Evolutionary conservation across 2,888 invertebrate species (phyloP), one percentile per base, ranked within the genome.

Genomic region (Phaedon cochleariae): DNA sequence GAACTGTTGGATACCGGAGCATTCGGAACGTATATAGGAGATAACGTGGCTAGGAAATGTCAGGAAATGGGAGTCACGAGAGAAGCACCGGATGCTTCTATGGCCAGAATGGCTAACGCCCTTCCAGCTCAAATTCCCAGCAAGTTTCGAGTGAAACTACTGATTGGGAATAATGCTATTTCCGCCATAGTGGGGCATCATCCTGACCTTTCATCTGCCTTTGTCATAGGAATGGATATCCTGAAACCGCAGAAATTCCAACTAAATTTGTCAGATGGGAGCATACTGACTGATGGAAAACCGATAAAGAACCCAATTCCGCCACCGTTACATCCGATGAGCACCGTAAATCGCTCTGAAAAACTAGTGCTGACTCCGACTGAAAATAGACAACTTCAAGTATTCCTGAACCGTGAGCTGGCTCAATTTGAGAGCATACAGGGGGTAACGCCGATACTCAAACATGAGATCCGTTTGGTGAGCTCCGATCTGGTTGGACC

Each of bases 401-500:
- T 10, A 15, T 52, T 52, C 15, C 15, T 10, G 1, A 1, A 29
- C 7, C 29, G 17, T 4, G 52, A 52, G 15, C 18, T 52, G 17
- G 29, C 17, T 29, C 52, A 9, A 10, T 52, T 52, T 15, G n/a
- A 54, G 29, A 12, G 34, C 15, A 64, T 60, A 2, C 34, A 34
- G 48, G 55, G 51, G 3, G 59, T 64, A 6, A 67, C 60, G 9
- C 55, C 57, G 9, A 22, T 62, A 20, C 22, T 55, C 15, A 26
- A 51, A 37, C 67, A 64, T 41, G 31, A 34, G 4, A 67, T 67
- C 2, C 21, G 55, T 6, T 20, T 67, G 17, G 5, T n/a, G 4
- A 22, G 55, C 21, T 37, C 26, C 9, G 66, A 66, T 20, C 3
- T 63, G 21, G 51, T 66, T 10, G 63, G 64, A 20, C 60, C 57